Evolutionary conservation across 2,888 invertebrate genomes (phyloP).

Genomic region (Ommatoiulus sabulosus): DNA sequence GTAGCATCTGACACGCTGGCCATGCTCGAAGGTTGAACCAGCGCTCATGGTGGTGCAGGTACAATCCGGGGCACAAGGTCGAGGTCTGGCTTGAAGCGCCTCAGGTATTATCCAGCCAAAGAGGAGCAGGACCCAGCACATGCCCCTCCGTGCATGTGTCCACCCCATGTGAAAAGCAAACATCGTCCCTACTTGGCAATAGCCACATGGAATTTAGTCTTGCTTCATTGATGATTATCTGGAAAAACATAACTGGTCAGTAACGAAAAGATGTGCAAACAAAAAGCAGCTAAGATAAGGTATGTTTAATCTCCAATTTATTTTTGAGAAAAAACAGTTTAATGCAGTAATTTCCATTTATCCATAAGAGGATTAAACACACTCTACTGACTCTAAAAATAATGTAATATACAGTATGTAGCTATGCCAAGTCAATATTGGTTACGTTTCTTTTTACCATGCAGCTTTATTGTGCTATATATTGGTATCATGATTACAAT

Average conservation of each 20-base stretch:
- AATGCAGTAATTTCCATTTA: no score
- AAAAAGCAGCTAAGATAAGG: no score
- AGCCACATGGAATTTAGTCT: background rate
- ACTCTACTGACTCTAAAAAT: no score
- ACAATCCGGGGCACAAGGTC: conserved; percentile 44
- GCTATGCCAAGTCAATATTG: no score
- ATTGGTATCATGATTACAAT: no score
- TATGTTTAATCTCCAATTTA: no score
- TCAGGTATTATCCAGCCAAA: conserved; percentile 44
- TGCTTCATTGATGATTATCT: background rate
- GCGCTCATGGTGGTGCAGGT: conserved; percentile 45
- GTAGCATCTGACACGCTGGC: conserved; percentile 15
- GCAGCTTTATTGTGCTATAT: no score
- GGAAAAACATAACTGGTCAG: background rate
- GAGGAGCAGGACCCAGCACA: conserved; percentile 2
- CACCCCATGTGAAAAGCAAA: background rate
- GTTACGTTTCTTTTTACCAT: no score
- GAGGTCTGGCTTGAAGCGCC: background rate
- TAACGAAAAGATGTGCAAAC: no score
- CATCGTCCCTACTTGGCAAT: background rate
- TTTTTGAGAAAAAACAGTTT: no score
- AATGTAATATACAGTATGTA: no score
- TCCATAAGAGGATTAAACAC: no score
- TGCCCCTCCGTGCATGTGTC: background rate
- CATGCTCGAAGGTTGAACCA: background rate